A percentile compares a stretch with the other conserved stretches of the same genome.
Evolutionary conservation across 2,113 vertebrate species (phyloP).

Genomic region (Cervus canadensis): DNA sequence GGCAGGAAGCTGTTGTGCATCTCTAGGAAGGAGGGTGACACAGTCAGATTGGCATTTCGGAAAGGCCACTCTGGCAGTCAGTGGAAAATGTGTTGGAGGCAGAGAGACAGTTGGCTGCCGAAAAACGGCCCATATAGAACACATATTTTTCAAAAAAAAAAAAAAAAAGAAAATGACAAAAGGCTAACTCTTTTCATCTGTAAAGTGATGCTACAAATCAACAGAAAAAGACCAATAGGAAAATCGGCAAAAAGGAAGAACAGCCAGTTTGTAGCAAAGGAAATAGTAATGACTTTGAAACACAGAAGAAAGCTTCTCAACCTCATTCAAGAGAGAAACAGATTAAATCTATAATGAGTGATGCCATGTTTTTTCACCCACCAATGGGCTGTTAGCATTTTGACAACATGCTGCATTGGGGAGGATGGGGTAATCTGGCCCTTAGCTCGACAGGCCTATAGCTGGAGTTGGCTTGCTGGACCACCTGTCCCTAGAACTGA

Average conservation of each 20-base stretch:
- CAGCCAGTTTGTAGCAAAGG: background rate
- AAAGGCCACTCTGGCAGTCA: background rate
- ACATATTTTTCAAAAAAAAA: background rate
- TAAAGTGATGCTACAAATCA: background rate
- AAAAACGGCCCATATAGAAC: background rate
- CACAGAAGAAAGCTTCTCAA: background rate
- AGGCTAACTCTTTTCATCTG: slow-evolving; percentile 6
- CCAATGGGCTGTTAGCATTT: background rate
- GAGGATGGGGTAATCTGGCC: background rate
- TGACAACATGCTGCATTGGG: background rate
- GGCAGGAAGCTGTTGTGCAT: background rate
- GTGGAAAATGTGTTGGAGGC: background rate
- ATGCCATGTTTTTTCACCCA: background rate
- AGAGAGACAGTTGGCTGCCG: background rate
- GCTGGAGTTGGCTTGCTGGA: background rate
- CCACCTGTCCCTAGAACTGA: background rate
- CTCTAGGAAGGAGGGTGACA: background rate
- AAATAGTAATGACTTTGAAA: background rate
- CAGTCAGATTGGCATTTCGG: background rate
- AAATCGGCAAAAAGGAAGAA: background rate
- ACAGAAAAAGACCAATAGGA: background rate
- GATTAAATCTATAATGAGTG: background rate
- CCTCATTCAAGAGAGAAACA: background rate
- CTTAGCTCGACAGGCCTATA: background rate
- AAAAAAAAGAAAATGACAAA: background rate